phyloP scores from a whole-genome alignment of 2,888 invertebrate species.

The Melieria picta region DNA sequence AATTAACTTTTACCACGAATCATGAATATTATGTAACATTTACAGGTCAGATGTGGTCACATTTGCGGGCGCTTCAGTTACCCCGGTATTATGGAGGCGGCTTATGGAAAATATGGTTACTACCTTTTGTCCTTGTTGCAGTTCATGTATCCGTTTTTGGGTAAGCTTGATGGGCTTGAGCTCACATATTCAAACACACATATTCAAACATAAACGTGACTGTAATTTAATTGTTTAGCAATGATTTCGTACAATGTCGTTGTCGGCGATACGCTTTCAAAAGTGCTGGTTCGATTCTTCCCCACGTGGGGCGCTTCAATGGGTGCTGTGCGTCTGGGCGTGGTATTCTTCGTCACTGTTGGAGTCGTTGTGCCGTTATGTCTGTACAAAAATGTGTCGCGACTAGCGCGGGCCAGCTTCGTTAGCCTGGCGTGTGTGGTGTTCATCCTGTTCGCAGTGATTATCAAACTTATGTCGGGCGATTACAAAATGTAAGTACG shows the following conservation, averaged over 20 bases:
- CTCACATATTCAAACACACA: background rate
- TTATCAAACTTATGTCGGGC: conserved; percentile 66
- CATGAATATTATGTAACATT: conserved; percentile 6
- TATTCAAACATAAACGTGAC: conserved; percentile 6
- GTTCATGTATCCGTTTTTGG: conserved; percentile 85
- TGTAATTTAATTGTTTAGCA: conserved; percentile 68
- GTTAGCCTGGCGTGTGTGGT: conserved; percentile 74
- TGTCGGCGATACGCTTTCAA: conserved; percentile 86
- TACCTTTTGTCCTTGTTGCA: conserved; percentile 79
- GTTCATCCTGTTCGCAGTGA: conserved; percentile 76
- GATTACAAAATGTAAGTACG: conserved; percentile 74
- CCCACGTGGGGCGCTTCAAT: conserved; percentile 65
- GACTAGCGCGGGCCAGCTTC: conserved; percentile 65
- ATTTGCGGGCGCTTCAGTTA: conserved; percentile 82
- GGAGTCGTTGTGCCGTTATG: conserved; percentile 82
- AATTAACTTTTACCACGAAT: no score
- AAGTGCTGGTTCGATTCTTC: conserved; percentile 79
- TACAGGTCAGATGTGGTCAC: conserved; percentile 72
- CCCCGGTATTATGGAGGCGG: conserved; percentile 79
- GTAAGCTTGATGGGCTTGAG: conserved; percentile 66
- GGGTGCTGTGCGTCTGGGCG: conserved; percentile 65
- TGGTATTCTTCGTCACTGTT: conserved; percentile 78
- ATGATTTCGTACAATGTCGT: conserved; percentile 91
- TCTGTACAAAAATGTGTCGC: conserved; percentile 77
- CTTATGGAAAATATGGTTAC: conserved; percentile 82